Base-by-base conservation (phyloP, 1,140 invertebrate species). In the Ooceraea biroi region DNA sequence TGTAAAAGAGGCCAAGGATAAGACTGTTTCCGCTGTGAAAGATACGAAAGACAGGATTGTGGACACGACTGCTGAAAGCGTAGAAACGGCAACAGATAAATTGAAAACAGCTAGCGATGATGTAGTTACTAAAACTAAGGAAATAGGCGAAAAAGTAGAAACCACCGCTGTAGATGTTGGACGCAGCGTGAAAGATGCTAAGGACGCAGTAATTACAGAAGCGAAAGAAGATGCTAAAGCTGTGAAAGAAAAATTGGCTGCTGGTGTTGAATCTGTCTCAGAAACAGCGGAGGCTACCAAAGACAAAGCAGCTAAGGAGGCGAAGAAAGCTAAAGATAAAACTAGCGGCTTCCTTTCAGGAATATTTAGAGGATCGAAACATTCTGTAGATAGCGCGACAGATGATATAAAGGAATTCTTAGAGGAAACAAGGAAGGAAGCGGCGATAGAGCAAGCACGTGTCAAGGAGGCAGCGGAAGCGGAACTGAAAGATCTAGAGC, bases 341-440 rank as follows among this genome's bases (percentile, higher is more conserved):
- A 36, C 71, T 10, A 50, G 74, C 46, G 83, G 84, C 5, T 88
- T 90, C 50, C 86, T 90, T n/a, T 83, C 85, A 11, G 82, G 87
- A 50, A 88, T 91, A 63, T 89, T 90, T 63, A 90, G 76, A 66
- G 84, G 88, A 58, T 78, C 83, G 0, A 90, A 91, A 84, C 76
- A 88, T 50, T 55, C 83, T 8, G 77, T 63, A 0, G 87, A 90
- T n/a, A 83, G 78, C 44, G 8, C 78, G 36, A 19, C 61, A 1
- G 83, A 89, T 17, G 88, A 90, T 19, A 74, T 73, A 10, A 86
- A 85, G 30, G 87, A 89, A 4, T 77, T 77, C 0, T 5, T 77
- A 5, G 61, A 77, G 0, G 74, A 77, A 36, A 22, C 30, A 3
- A 57, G 50, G 82, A 66, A 74, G 12, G 57, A 83, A 19, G 36